phyloP scores from a whole-genome alignment of 2,797 vertebrate species.

The Notamacropus eugenii region DNA sequence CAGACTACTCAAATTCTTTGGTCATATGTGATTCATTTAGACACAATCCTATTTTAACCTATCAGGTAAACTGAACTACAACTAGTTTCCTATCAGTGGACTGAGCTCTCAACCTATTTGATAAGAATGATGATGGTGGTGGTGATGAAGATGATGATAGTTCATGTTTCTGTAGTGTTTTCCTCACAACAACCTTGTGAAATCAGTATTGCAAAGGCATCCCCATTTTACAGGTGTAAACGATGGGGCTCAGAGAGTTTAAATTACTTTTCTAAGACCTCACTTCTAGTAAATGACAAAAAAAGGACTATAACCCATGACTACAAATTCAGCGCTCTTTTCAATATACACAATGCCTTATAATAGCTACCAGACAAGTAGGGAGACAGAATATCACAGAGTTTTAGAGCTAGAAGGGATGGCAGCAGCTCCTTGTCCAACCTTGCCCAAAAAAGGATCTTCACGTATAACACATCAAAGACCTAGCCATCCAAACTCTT shows the following conservation, averaged over 20 bases:
- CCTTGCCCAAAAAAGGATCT: background rate
- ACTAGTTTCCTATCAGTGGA: background rate
- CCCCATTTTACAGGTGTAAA: background rate
- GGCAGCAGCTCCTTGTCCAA: background rate
- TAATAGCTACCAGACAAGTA: slow-evolving; percentile 15
- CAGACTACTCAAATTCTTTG: background rate
- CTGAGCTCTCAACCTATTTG: background rate
- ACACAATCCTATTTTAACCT: background rate
- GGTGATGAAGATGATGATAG: background rate
- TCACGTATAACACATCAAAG: background rate
- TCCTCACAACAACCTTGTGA: background rate
- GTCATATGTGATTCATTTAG: background rate
- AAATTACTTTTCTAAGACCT: background rate
- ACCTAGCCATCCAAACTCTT: background rate
- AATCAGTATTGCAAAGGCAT: background rate
- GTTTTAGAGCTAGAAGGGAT: background rate
- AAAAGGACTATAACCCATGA: background rate
- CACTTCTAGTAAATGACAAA: background rate
- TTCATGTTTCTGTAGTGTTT: background rate
- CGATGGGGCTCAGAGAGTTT: background rate
- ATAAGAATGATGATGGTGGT: background rate
- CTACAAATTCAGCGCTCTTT: background rate
- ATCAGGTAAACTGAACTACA: background rate
- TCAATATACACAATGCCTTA: background rate
- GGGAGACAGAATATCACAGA: background rate